Conservation (phyloP, 2,888 invertebrate species). For the Nephrotoma guestfalica region DNA sequence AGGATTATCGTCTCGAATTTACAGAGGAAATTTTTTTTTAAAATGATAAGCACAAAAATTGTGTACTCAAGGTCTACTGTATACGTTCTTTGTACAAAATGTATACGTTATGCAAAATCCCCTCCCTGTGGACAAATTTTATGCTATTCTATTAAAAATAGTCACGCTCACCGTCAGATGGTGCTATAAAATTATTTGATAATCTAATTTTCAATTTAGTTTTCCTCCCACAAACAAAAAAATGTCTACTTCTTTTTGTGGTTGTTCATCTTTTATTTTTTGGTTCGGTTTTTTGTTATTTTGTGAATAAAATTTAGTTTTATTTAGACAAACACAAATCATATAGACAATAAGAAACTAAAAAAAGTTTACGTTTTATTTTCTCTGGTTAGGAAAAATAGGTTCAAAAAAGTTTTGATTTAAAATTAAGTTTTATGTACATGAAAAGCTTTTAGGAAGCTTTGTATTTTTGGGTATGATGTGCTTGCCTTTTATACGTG, state of each 20-base stretch:
- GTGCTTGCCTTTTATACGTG: too few relatives aligned
- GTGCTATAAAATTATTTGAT: background rate
- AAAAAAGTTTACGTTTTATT: background rate
- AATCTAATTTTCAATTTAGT: background rate
- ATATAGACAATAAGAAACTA: background rate
- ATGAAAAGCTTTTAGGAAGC: too few relatives aligned
- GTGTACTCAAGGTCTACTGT: background rate
- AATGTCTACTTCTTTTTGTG: background rate
- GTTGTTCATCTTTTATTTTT: background rate
- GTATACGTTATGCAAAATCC: background rate
- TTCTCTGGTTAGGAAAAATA: background rate
- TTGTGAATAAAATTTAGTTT: background rate
- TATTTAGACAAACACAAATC: background rate
- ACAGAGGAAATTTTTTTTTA: background rate
- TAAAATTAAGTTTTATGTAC: background rate
- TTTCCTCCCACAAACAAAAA: background rate
- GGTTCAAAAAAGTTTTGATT: background rate
- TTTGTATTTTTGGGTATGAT: too few relatives aligned
- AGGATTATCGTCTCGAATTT: background rate
- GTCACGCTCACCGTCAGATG: background rate
- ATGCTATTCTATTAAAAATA: background rate
- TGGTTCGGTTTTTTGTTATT: background rate
- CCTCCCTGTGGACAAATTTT: background rate
- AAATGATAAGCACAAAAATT: background rate
- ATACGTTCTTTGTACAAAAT: background rate